These are phyloP conservation scores for Venturia canescens DNA, from an alignment of 1,140 invertebrate species.

Conservation along the genomic window DNA sequence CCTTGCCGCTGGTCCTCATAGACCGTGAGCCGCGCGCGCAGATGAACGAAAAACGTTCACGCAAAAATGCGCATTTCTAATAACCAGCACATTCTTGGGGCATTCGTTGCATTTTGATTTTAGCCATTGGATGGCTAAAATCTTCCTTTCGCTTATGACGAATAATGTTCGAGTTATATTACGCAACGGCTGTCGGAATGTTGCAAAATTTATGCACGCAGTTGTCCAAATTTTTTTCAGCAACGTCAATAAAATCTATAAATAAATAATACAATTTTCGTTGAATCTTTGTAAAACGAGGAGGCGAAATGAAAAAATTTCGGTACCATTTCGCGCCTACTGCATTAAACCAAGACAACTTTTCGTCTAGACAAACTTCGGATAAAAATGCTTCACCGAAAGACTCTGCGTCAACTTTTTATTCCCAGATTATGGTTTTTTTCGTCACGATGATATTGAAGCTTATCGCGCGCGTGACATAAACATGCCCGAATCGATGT, in stretches of 20 bases:
- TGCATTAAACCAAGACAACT: background rate
- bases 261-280: too few species aligned
- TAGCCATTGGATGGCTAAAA: too few species aligned
- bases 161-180: too few species aligned
- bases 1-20: constrained; percentile 9
- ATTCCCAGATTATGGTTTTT: background rate
- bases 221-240: too few species aligned
- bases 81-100: background rate
- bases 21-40: background rate
- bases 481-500: background rate
- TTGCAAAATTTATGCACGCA: too few species aligned
- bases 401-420: constrained; percentile 1
- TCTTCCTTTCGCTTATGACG: too few species aligned
- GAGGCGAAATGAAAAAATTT: too few species aligned
- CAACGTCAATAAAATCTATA: too few species aligned
- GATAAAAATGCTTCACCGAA: constrained; percentile 1
- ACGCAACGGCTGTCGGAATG: too few species aligned
- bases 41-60: background rate
- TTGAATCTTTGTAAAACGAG: too few species aligned
- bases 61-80: constrained; percentile 33
- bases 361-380: constrained; percentile 16
- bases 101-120: constrained; percentile 17
- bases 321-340: too few species aligned
- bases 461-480: too few species aligned
- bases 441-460: background rate